Evolutionary conservation across 2,888 invertebrate species (phyloP).

Genomic region (Zelleria hepariella): DNA sequence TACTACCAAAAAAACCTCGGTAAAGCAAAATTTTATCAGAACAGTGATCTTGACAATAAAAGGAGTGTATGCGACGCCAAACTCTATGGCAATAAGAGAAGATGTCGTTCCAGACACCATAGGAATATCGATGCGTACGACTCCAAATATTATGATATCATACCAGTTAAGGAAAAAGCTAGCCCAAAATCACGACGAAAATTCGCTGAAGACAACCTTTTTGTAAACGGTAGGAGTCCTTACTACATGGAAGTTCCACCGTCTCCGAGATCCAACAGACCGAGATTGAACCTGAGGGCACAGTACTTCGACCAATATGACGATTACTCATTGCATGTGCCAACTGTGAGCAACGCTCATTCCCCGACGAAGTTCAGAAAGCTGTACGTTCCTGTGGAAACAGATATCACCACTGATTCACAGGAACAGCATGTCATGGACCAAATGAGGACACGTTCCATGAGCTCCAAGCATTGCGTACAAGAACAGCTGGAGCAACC

Average conservation of each 20-base stretch:
- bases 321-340: slow-evolving; percentile 14
- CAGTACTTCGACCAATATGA: slow-evolving; percentile 38
- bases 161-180: slow-evolving; percentile 58
- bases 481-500: neutral
- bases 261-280: slow-evolving; percentile 48
- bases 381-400: neutral
- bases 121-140: slow-evolving; percentile 32
- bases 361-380: neutral
- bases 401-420: slow-evolving; percentile 19
- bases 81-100: slow-evolving; percentile 31
- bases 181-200: slow-evolving; percentile 52
- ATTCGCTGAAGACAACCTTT: slow-evolving; percentile 32
- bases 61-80: slow-evolving; percentile 50
- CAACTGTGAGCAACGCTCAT: neutral
- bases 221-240: slow-evolving; percentile 21
- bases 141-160: slow-evolving; percentile 45
- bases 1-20: neutral
- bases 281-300: slow-evolving; percentile 46
- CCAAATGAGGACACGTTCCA: neutral
- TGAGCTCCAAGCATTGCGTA: neutral
- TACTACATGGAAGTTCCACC: slow-evolving; percentile 49
- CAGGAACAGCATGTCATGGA: neutral
- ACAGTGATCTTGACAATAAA: neutral
- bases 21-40: neutral
- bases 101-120: slow-evolving; percentile 22